Evolutionary conservation across 2,888 invertebrate species (phyloP).

Genomic region (Holacanthella duospinosa): DNA sequence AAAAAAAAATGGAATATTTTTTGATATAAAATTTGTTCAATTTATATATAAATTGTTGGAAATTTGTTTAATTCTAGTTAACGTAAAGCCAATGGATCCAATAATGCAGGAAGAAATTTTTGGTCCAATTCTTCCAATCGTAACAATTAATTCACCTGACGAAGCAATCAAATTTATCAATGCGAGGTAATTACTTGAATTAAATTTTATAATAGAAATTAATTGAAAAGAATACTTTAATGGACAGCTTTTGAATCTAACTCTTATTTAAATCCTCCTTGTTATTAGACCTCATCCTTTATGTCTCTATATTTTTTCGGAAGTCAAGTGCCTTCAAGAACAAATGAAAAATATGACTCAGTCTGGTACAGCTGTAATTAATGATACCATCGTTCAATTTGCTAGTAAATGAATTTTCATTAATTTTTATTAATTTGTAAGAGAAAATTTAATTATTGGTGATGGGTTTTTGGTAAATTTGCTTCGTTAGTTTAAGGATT

Average conservation of each 20-base stretch:
- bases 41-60: not conserved
- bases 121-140: conserved; percentile 86
- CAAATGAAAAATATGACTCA: conserved; percentile 2
- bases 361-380: conserved; percentile 25
- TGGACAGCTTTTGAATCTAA: not conserved
- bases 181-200: conserved; percentile 18
- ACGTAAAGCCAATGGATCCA: conserved; percentile 22
- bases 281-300: conserved; percentile 16
- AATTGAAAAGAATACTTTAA: not conserved
- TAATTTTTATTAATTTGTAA: not conserved
- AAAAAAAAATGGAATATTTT: too few species aligned
- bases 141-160: conserved; percentile 67
- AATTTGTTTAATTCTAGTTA: conserved; percentile 10
- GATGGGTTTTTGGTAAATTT: too few species aligned
- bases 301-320: conserved; percentile 26
- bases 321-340: conserved; percentile 2
- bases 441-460: not conserved
- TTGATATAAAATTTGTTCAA: too few species aligned
- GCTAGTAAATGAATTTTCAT: conserved; percentile 13
- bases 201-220: not conserved
- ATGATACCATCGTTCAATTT: conserved; percentile 31
- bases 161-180: conserved; percentile 88
- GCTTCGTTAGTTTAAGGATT: too few species aligned
- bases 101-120: conserved; percentile 75
- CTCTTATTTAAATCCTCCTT: too few species aligned